A percentile compares a stretch with the other conserved stretches of the same genome.
Evolutionary conservation across 2,797 vertebrate genomes (phyloP).

Genomic region (Poeciliopsis paucimaculata): DNA sequence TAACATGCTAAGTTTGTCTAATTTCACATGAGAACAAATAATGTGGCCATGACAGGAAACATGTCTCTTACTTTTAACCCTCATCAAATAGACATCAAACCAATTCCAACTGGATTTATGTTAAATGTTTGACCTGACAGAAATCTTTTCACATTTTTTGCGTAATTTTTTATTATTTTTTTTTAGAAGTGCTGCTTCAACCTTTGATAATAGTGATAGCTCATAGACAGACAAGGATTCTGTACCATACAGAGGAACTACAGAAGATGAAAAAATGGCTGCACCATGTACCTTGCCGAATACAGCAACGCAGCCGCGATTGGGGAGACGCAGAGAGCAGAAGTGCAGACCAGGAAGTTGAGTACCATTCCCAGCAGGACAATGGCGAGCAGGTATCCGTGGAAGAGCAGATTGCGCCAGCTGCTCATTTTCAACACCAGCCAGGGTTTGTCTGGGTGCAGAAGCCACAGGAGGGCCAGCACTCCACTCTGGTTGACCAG

Average conservation of each 20-base stretch:
- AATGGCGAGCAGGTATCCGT: constrained; percentile 78
- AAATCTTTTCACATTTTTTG: neutral
- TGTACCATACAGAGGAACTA: constrained; percentile 12
- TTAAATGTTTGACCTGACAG: neutral
- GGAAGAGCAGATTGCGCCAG: constrained; percentile 81
- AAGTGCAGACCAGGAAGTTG: constrained; percentile 62
- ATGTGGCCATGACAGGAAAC: neutral
- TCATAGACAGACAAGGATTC: neutral
- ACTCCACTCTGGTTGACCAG: constrained; percentile 76
- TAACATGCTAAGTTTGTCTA: neutral
- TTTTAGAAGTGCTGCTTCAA: neutral
- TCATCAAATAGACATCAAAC: neutral
- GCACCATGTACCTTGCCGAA: constrained; percentile 56
- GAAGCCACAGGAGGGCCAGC: constrained; percentile 78
- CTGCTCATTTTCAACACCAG: constrained; percentile 65
- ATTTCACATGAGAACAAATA: neutral
- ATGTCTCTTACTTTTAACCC: neutral
- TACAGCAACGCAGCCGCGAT: constrained; percentile 72
- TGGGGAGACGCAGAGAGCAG: constrained; percentile 70
- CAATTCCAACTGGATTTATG: neutral
- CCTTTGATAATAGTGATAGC: neutral
- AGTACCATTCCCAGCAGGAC: constrained; percentile 75
- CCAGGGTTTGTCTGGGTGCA: constrained; percentile 76
- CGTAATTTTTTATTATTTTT: neutral
- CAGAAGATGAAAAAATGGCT: constrained; percentile 64